Base-by-base conservation (phyloP, 2,888 invertebrate species). In the Rhamphomyia laevipes region DNA sequence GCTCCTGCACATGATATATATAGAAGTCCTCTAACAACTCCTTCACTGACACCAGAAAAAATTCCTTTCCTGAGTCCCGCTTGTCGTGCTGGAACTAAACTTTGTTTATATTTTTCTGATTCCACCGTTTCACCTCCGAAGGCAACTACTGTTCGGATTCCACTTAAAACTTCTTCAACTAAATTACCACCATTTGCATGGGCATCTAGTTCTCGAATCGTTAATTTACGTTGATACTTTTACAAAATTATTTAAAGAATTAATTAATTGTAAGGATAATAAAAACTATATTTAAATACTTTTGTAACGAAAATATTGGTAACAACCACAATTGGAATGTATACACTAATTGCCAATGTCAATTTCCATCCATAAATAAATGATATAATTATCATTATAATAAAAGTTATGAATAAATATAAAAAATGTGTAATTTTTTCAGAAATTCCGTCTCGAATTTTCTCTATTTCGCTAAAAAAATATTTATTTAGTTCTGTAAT, bases 321-420 rank as follows among this genome's bases (percentile, higher is more conserved):
- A 4, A 79, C 73, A 10, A 86, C 84, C 21, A 90, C 77, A 43
- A 90, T 66, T 0, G 92, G 92, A 21, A 86, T 80, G 47, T 86
- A 81, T 6, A 84, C 77, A 54, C 91, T 71, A 46, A 90, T 83
- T 42, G 90, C 84, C 30, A 89, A 68, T 0, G 92, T 89, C 45
- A 93, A 72, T 63, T 89, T 81, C 91, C 91, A 92, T 43, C 91
- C 90, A 63, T 86, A 85, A 1, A 75, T 70, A 63, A 92, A 81
- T 0, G 89, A 86, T 47, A 86, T 79, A 77, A 76, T 63, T 77
- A 74, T 63, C 76, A 76, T 68, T 80, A 86, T 64, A 15, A 69
- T 53, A 44, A 68, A 68, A 1, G 66, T 64, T 16, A 68, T 57
- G 10, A 69, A 55, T 37, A 68, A 50, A 63, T 86, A 86, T 0